Evolutionary conservation across 2,113 vertebrate genomes (phyloP), one percentile per base, ranked within the genome.

Genomic region (Tyrannus savana): DNA sequence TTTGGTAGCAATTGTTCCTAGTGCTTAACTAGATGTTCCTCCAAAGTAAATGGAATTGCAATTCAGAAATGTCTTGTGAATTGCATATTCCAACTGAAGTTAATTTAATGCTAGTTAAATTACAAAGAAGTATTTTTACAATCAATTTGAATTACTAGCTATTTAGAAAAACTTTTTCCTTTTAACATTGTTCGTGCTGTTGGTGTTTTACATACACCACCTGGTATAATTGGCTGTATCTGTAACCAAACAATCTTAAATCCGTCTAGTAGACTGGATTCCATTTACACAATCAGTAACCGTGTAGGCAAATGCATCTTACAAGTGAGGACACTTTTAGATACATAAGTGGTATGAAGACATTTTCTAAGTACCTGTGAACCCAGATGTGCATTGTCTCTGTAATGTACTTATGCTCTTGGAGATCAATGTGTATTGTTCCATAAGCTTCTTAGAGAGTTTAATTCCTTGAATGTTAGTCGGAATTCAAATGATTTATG

Each of bases 351-450:
- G 87, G 22, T 37, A 76, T 2, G 3, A 64, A 84, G 80, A 30
- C 39, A 19, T 64, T 92, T 88, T 76, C 33, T 52, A 56, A 68
- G 64, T 86, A 60, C 37, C 62, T 66, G 35, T 85, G 78, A 85
- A 35, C 50, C 35, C 52, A 77, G 7, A 28, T 84, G 22, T 84
- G 31, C 44, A 5, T 86, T 86, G 88, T 86, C 64, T 91, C 46
- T 88, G 3, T 83, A 44, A 78, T 41, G 41, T 68, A 68, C 46
- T 84, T 78, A n/a, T 0, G 5, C 60, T 86, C 77, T 75, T 74
- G 55, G 55, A 95, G 55, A 83, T 93, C 71, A 93, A 83, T 93
- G 72, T 39, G 74, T 63, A 50, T 62, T 80, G n/a, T 85, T 95
- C 62, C 2, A 0, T 91, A 81, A 88, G 50, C 60, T 91, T 91